Base-by-base conservation (phyloP, 2,888 invertebrate species). In the Desoria tigrina region DNA sequence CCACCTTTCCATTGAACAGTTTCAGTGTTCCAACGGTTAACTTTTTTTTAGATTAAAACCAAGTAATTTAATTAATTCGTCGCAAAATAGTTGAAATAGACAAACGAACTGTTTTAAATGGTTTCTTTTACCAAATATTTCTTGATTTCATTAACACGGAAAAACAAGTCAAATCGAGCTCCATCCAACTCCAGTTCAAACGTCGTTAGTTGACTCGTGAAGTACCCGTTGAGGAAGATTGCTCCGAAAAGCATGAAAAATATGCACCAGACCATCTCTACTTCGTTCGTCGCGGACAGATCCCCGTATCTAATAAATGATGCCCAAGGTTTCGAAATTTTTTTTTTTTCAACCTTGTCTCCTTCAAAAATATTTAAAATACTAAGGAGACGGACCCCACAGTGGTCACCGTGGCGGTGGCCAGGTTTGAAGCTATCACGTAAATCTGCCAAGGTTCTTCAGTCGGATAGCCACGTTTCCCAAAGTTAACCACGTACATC, bases 161-260 rank as follows among this genome's bases (percentile, higher is more conserved):
- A 69, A 39, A 70, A 74, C 24, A 74, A 61, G 61, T 75, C 75
- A 50, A 71, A 75, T 42, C 75, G 45, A n/a, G 74, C 74, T 16
- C 73, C 75, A 55, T 75, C 75, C 28, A 59, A 51, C 26, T 70
- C 72, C 42, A 73, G 32, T 28, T 68, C 64, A 61, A 75, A 73
- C 28, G 64, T 73, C 1, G 73, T 71, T 55, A 75, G 26, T 18
- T 67, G 61, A 58, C 71, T 69, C 0, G 65, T 62, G 39, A 72
- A 74, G 37, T 68, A 63, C 4, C 74, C 73, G 23, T 64, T 69
- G 7, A 75, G 37, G 27, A 70, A 65, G 18, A 75, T 69, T 0
- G 74, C 72, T 3, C 74, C 75, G 28, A 72, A 28, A 27, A 75
- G 57, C 75, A 75, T 75, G 53, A 70, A 63, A 37, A 69, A 9